Percentiles rank a stretch among this genome's conserved stretches.
Evolutionary conservation across 2,797 vertebrate species (phyloP).

Genomic region (Carapus acus): DNA sequence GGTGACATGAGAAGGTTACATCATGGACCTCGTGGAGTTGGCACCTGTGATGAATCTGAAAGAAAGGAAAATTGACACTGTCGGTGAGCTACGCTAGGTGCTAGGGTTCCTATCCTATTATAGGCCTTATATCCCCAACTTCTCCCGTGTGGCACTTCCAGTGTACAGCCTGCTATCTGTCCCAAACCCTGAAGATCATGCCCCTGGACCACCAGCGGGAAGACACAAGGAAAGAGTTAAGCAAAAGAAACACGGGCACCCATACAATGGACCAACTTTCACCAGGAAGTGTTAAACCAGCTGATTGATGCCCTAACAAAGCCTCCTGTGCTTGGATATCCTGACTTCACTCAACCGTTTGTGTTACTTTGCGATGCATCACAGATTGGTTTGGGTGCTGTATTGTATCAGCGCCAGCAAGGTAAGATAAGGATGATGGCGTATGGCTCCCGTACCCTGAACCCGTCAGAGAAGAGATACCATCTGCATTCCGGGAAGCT

Average conservation of each 20-base stretch:
- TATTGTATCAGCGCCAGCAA: neutral
- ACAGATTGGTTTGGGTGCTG: neutral
- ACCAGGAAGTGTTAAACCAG: neutral
- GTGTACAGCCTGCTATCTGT: too few relatives aligned
- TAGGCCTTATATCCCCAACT: too few relatives aligned
- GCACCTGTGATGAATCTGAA: too few relatives aligned
- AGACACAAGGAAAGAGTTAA: too few relatives aligned
- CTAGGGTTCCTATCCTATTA: too few relatives aligned
- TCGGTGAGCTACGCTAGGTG: too few relatives aligned
- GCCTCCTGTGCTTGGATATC: neutral
- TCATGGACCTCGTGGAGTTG: too few relatives aligned
- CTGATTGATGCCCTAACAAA: neutral
- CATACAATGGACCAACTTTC: neutral
- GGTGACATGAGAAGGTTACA: too few relatives aligned
- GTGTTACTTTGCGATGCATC: neutral
- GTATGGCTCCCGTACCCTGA: conserved; percentile 1
- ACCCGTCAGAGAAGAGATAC: conserved; percentile 2
- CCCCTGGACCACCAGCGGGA: too few relatives aligned
- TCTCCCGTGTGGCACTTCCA: too few relatives aligned
- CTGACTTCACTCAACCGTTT: neutral
- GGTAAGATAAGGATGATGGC: conserved; percentile 6
- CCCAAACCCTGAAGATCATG: too few relatives aligned
- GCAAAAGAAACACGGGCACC: neutral
- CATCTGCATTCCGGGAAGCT: neutral
- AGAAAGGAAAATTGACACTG: too few relatives aligned